Evolutionary conservation across 2,113 vertebrate species (phyloP), one percentile per base, ranked within the genome.

Genomic region (Oenanthe oenanthe): DNA sequence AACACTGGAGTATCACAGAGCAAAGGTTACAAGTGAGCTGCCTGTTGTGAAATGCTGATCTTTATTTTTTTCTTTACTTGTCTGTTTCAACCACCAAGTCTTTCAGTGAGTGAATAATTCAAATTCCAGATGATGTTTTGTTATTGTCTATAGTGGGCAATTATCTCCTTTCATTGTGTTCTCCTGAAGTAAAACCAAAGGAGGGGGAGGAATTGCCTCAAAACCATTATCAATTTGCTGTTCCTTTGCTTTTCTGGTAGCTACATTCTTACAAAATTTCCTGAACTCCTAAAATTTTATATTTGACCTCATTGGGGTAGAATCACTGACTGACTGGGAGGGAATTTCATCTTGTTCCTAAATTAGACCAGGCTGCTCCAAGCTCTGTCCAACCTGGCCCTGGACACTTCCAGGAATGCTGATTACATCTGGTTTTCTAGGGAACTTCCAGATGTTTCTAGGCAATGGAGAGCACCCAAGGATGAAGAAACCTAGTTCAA

Each of bases 241-340:
- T 20, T 85, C 51, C 36, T 65, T 89, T 28, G 29, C 12, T 87
- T 68, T 19, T 18, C 12, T 24, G 32, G 32, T 42, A 60, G 19
- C n/a, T 66, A 40, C 13, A 29, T 12, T 21, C 10, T 9, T 67
- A 15, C 15, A 53, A 38, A 62, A 61, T 57, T 50, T 19, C 58
- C 56, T 21, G 9, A 65, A 45, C 16, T 82, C 0, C 0, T 58
- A 17, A 60, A 70, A 42, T 50, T 8, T 14, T 36, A 5, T 9
- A 18, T 58, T 72, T 80, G 16, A 25, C 68, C 48, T 80, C 31
- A 6, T 2, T 45, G 32, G 38, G 14, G 6, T 53, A 18, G 54
- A 60, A 38, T 28, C 54, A 36, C 1, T 36, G 36, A 43, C 9
- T 38, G 17, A 9, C 29, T 61, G 47, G 12, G 22, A 70, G 28